Evolutionary conservation across 2,797 vertebrate species (phyloP).

Genomic region (Bradypodion pumilum): DNA sequence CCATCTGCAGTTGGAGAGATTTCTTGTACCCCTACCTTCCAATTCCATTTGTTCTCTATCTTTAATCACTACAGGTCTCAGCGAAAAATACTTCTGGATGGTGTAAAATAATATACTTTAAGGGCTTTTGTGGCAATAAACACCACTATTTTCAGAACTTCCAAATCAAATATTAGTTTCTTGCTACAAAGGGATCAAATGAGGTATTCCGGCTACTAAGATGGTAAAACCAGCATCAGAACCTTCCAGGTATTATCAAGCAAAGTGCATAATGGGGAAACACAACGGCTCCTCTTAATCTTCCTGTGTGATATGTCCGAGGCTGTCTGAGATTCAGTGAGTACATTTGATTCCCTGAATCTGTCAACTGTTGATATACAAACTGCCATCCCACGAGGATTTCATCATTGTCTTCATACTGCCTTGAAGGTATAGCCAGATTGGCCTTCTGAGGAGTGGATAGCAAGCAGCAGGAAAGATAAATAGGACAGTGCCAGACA

Average conservation of each 20-base stretch:
- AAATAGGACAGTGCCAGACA: conserved; percentile 39
- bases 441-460: conserved; percentile 47
- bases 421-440: conserved; percentile 33
- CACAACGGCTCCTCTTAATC: not conserved
- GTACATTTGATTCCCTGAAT: conserved; percentile 18
- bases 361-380: conserved; percentile 33
- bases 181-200: not conserved
- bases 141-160: not conserved
- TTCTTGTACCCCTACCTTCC: not conserved
- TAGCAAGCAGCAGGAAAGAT: conserved; percentile 55
- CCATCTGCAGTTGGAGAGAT: not conserved
- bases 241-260: not conserved
- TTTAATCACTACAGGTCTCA: not conserved
- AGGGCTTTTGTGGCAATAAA: not conserved
- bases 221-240: not conserved
- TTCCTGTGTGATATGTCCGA: not conserved
- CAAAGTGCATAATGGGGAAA: not conserved
- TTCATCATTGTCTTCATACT: conserved; percentile 26
- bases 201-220: not conserved
- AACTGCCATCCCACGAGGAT: conserved; percentile 16
- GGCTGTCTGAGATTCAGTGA: conserved; percentile 5
- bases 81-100: not conserved
- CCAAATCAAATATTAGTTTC: not conserved
- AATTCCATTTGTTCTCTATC: not conserved
- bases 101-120: not conserved